Evolutionary conservation across 2,113 vertebrate genomes (phyloP), one percentile per base, ranked within the genome.

Genomic region (Zosterops borbonicus): DNA sequence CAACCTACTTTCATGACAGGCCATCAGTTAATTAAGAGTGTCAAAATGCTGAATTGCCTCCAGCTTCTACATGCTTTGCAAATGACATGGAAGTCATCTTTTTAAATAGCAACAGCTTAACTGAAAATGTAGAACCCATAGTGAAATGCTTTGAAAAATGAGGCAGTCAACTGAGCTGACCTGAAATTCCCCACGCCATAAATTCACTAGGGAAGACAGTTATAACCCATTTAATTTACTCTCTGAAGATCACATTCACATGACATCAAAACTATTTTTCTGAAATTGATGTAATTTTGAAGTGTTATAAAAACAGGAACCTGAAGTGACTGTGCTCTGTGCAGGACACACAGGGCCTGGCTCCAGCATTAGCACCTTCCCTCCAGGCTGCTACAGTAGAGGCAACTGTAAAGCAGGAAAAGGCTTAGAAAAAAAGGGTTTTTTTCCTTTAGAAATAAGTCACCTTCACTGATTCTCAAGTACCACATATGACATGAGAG

Each of bases 11-110:
- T 78, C 79, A 64, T 92, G 95, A 95, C 92, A 92, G 90, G 76
- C 87, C 64, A 1, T 93, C 92, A 93, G 95, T 81, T 96, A 96
- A 95, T 97, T 97, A 96, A 88, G 88, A 95, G 76, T 90, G 94
- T 94, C 90, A 97, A 95, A 94, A 94, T 93, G 83, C 83, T 92
- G 93, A 94, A 94, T 64, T 90, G 94, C 87, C 93, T 95, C 83
- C 83, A 95, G 92, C 63, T 94, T 94, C 76, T 90, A 71, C 77
- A 62, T 86, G 79, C 79, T 96, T 92, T 94, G 82, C 68, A 91
- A 88, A 83, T 93, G 87, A 95, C 76, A 87, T 28, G 46, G 85
- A 97, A 96, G 88, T 95, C 39, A 80, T 90, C 44, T 83, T 96
- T 86, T 96, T 88, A 93, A 95, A 95, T 87, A 96, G 92, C 71